Evolutionary conservation across 2,797 vertebrate species (phyloP).

Genomic region (Ibycter americanus): DNA sequence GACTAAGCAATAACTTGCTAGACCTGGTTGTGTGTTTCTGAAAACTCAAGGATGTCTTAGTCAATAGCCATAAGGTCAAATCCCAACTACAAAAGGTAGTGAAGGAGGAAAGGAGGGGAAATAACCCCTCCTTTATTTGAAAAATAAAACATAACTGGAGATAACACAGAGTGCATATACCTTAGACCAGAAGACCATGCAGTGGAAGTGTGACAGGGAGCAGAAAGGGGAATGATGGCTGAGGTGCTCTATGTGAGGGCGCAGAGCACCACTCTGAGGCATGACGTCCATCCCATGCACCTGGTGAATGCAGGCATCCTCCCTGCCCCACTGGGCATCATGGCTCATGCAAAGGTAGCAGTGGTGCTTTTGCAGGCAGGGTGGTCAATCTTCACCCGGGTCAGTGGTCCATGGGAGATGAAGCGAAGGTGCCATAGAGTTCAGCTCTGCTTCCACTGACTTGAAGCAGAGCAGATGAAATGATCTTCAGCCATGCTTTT

Average conservation of each 20-base stretch:
- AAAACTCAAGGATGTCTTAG: neutral
- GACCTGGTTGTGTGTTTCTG: neutral
- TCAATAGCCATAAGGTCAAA: neutral
- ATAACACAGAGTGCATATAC: fast-evolving
- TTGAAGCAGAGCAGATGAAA: neutral
- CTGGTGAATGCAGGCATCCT: neutral
- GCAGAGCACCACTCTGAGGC: neutral
- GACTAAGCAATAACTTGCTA: neutral
- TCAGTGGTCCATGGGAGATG: neutral
- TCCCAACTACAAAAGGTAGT: neutral
- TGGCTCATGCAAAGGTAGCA: neutral
- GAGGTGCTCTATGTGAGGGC: neutral
- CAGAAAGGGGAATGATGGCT: neutral
- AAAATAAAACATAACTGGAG: neutral
- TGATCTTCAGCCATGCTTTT: neutral
- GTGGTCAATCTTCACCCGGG: neutral
- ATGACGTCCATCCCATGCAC: too few species aligned
- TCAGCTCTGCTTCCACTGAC: neutral
- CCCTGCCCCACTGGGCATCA: fast-evolving
- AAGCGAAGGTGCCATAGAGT: neutral
- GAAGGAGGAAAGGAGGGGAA: neutral
- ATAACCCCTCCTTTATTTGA: neutral
- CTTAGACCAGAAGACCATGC: neutral
- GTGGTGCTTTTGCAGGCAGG: neutral
- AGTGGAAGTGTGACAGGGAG: neutral